Percentiles rank a stretch among this genome's conserved stretches.
Evolutionary conservation across 2,113 vertebrate species (phyloP).

Genomic region (Conger conger): DNA sequence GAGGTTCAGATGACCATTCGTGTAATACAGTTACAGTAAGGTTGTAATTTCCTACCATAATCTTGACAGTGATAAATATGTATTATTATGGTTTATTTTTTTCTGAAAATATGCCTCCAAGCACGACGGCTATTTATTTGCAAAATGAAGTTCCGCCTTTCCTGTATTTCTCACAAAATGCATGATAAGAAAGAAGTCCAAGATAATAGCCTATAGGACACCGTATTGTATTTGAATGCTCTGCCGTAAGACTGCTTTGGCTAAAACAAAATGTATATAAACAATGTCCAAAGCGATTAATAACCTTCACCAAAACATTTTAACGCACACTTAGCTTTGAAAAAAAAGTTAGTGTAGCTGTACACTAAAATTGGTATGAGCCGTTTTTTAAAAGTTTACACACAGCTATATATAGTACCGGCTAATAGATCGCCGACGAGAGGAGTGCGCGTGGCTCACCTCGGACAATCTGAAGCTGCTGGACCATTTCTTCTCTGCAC

Average conservation of each 20-base stretch:
- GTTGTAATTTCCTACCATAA: conserved; percentile 57
- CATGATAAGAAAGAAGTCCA: conserved; percentile 2
- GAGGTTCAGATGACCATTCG: background rate
- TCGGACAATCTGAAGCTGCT: conserved; percentile 97
- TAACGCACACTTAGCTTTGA: background rate
- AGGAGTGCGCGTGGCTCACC: conserved; percentile 71
- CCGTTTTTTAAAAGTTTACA: background rate
- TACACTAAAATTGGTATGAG: background rate
- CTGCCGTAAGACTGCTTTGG: background rate
- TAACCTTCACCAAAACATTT: background rate
- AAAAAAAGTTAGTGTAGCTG: background rate
- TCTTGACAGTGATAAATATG: conserved; percentile 66
- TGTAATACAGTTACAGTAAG: conserved; percentile 33
- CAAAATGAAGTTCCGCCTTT: background rate
- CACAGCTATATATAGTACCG: background rate
- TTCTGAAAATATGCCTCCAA: conserved; percentile 57
- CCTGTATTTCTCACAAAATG: background rate
- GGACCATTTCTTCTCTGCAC: conserved; percentile 97
- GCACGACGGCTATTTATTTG: conserved; percentile 50
- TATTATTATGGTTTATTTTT: conserved; percentile 45
- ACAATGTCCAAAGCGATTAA: background rate
- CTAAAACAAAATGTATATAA: background rate
- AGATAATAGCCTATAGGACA: background rate
- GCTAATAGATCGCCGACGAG: background rate
- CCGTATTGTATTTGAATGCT: background rate